A percentile compares a stretch with the other conserved stretches of the same genome.
Conservation (phyloP, 30 jellyfish, hydroid and myxozoan species). For the Hydra vulgaris region DNA sequence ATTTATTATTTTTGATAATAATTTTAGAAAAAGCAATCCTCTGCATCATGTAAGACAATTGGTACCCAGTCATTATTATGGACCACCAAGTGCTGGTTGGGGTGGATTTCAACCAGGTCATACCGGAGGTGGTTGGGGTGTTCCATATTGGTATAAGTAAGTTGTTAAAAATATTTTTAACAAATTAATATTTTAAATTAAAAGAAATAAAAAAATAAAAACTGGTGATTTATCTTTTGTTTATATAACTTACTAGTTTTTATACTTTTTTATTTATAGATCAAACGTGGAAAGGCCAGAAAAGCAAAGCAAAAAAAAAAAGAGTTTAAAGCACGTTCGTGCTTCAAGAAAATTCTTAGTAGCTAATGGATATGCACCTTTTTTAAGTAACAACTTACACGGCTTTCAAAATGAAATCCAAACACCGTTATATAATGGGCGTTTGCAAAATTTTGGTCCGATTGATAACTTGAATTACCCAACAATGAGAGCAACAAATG, state of each 20-base stretch:
- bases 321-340: not conserved
- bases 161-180: too few relatives aligned
- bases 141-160: constrained; percentile 98
- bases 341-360: constrained; percentile 14
- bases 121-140: constrained; percentile 99
- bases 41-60: not conserved
- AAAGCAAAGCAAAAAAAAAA: not conserved
- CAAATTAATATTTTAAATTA: not conserved
- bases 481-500: not conserved
- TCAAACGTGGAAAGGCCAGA: constrained; percentile 12
- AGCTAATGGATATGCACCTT: not conserved
- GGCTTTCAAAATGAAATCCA: not conserved
- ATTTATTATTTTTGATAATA: too few relatives aligned
- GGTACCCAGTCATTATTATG: constrained; percentile 65
- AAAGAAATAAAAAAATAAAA: not conserved
- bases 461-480: not conserved
- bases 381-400: not conserved
- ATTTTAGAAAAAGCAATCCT: not conserved
- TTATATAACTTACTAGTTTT: too few relatives aligned
- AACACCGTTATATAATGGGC: not conserved
- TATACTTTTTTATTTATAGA: not conserved
- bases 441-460: not conserved
- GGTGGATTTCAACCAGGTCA: constrained; percentile 99
- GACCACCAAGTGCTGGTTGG: constrained; percentile 99
- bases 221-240: not conserved